Evolutionary conservation across 2,888 invertebrate species (phyloP), one percentile per base, ranked within the genome.

Genomic region (Hemicrepidius hirtus): DNA sequence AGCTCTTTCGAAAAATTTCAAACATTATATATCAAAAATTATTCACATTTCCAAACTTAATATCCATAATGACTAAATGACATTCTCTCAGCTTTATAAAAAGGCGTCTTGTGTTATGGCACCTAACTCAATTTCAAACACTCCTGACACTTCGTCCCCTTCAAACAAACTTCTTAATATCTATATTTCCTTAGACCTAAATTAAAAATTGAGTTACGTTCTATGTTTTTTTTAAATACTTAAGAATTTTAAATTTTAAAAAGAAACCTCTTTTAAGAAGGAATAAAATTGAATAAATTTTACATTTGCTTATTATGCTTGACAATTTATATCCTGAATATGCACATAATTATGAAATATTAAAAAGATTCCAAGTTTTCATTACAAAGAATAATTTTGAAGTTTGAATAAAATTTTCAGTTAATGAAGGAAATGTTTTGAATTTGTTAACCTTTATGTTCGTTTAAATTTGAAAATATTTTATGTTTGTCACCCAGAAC

Each of bases 291-390:
- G 16, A 9, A 21, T 49, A 49, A 21, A 21, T 49, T 49, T 49
- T 20, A 40, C 13, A 20, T 49, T 20, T 18, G 18, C 16, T 46
- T 16, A 16, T 1, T 20, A 24, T 1, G 53, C 53, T 28, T 28
- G 1, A 49, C 16, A 44, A 44, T 12, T 20, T 21, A 16, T 13
- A 53, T 0, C 53, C 28, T 20, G 28, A 53, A 28, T 13, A 53
- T 53, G 53, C 32, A 53, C 53, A 53, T 53, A 53, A 53, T 53
- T 53, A 53, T 24, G 10, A 20, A n/a, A 49, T 24, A 24, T 24
- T 49, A 21, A 44, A 21, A 32, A 24, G 13, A 13, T n/a, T 53
- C 53, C 24, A 53, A 32, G 53, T 53, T 53, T 53, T 32, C 32
- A 50, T 16, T 21, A 49, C 12, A 2, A 12, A 50, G 24, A 50